These are phyloP conservation scores for Patagioenas fasciata DNA, from an alignment of 2,113 vertebrate species.

Conservation along the genomic window DNA sequence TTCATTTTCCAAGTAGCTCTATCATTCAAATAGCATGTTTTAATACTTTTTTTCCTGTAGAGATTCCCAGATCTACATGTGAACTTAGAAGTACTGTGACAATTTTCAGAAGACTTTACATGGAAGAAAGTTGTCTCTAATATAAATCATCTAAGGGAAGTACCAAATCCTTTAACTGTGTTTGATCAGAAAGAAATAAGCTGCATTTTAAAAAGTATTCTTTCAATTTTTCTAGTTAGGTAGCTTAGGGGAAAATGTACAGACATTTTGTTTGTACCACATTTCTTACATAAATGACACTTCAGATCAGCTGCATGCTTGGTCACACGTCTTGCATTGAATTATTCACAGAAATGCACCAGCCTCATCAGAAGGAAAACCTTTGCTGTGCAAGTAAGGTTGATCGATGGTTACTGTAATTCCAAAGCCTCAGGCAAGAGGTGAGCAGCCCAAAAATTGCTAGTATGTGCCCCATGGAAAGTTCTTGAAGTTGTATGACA, in stretches of 20 bases:
- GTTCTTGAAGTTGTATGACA: background rate
- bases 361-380: background rate
- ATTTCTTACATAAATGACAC: background rate
- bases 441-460: background rate
- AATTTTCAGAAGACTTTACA: background rate
- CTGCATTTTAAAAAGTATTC: background rate
- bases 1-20: background rate
- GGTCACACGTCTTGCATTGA: background rate
- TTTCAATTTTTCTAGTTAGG: slow-evolving; percentile 9
- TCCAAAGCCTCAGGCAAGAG: background rate
- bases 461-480: background rate
- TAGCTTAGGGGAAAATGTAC: background rate
- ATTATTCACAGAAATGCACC: background rate
- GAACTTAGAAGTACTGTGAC: background rate
- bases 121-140: background rate
- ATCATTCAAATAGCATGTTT: background rate
- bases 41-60: background rate
- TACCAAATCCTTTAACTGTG: background rate
- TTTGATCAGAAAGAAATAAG: background rate
- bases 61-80: background rate
- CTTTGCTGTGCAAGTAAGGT: background rate
- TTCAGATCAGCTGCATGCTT: background rate
- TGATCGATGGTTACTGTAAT: background rate
- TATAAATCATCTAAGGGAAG: background rate
- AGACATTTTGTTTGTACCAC: background rate